Evolutionary conservation across 2,888 invertebrate species (phyloP).

Genomic region (Megalurothrips usitatus): DNA sequence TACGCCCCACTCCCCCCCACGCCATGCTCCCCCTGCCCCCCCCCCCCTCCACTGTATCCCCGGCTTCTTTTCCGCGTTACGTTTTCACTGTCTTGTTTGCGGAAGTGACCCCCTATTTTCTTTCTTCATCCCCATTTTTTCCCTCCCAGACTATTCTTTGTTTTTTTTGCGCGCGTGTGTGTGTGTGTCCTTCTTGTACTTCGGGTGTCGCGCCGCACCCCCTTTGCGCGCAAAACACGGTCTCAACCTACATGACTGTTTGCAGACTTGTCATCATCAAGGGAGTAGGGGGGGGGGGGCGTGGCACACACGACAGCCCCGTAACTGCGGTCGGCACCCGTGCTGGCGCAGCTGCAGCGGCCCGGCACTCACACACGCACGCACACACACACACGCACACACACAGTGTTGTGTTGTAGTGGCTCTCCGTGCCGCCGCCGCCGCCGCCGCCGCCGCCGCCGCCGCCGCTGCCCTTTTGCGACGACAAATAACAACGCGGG

Average conservation of each 20-base stretch:
- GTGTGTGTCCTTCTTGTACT: not conserved
- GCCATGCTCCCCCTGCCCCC: not conserved
- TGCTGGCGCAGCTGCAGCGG: not conserved
- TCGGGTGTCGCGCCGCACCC: not conserved
- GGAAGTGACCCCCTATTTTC: not conserved
- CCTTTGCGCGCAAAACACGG: not conserved
- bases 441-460: not conserved
- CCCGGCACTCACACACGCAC: too few relatives aligned
- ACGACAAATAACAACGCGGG: too few relatives aligned
- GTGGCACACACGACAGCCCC: not conserved
- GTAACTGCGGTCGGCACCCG: too few relatives aligned
- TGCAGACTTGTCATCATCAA: slow-evolving; percentile 16
- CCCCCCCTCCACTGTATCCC: not conserved
- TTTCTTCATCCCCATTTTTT: not conserved
- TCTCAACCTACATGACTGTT: slow-evolving; percentile 13
- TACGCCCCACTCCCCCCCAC: not conserved
- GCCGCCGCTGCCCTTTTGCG: not conserved
- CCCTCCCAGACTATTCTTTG: not conserved
- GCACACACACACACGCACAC: too few relatives aligned
- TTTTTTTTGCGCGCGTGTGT: not conserved
- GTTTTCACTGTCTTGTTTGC: too few relatives aligned
- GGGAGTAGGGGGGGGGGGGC: not conserved
- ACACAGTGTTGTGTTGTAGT: too few relatives aligned
- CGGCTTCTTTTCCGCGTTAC: not conserved
- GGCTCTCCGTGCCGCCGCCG: not conserved